Evolutionary conservation across 2,888 invertebrate species (phyloP), one percentile per base, ranked within the genome.

Genomic region (Augiades crinisus): DNA sequence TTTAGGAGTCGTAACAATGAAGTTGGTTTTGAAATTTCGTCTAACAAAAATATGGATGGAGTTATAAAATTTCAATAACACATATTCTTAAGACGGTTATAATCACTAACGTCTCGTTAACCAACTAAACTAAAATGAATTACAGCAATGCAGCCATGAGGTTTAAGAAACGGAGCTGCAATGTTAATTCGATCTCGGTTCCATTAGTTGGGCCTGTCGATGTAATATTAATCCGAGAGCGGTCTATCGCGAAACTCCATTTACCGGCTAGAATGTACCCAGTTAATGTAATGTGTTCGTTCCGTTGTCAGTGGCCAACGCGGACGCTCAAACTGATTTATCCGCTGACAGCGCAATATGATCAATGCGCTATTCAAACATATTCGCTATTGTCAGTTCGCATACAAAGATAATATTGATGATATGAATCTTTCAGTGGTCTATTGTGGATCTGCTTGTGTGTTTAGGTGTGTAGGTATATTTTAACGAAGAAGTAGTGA

Each of bases 231-330:
- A 77, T 78, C 72, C 68, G 67, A 63, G 66, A 65, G 68, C 68
- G 68, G 71, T 70, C 74, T 76, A 76, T 75, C 75, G 70, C 74
- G 64, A 78, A 78, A 81, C 78, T 77, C 76, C 75, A 78, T 80
- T 81, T 76, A 67, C 69, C 68, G 70, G 70, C 41, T 36, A 50
- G 30, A 30, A 30, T 12, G 34, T 43, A 51, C 44, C 41, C 44
- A 51, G 50, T 43, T 51, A 51, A 51, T 43, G 44, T 51, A 51
- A 51, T 51, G 50, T 37, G 43, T 43, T 50, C 50, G 50, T 50
- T 50, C 41, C 50, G 50, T 50, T 50, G 50, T 50, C 50, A 43
- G 50, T 36, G 27, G 19, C 36, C 50, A 45, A 73, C 72, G 75
- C 70, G 70, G 66, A 62, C 74, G 70, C 62, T 65, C 68, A 58